Conservation (phyloP, 1,140 invertebrate species). For the Glossosoma conforme region DNA sequence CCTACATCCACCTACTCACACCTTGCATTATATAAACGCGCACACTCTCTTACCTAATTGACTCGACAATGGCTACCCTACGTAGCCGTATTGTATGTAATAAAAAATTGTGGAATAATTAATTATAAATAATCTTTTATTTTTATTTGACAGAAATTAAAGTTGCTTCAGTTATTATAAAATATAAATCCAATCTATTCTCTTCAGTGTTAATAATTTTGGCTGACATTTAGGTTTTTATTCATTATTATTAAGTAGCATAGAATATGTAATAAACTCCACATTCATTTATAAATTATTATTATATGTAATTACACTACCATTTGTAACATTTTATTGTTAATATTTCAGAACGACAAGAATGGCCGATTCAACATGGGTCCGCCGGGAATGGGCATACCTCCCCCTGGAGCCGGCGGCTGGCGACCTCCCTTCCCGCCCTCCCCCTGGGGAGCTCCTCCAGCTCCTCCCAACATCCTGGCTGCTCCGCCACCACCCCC, state of each 20-base stretch:
- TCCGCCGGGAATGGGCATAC: slow-evolving; percentile 11
- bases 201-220: not conserved
- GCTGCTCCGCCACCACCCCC: slow-evolving; percentile 34
- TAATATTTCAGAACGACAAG: slow-evolving; percentile 8
- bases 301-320: too few species aligned
- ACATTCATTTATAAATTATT: too few species aligned
- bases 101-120: too few species aligned
- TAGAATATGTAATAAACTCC: not conserved
- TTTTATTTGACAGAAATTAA: too few species aligned
- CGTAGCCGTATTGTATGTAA: too few species aligned
- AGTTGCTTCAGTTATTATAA: too few species aligned
- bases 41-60: too few species aligned
- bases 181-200: not conserved
- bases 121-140: too few species aligned
- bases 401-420: slow-evolving; percentile 11
- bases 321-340: not conserved
- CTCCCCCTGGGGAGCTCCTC: slow-evolving; percentile 32
- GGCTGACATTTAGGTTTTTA: not conserved
- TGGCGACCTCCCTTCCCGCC: slow-evolving; percentile 24
- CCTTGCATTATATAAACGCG: too few species aligned
- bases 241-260: not conserved
- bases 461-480: slow-evolving; percentile 8
- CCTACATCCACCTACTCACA: too few species aligned
- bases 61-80: too few species aligned
- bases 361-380: slow-evolving; percentile 10